A percentile compares a stretch with the other conserved stretches of the same genome.
These are phyloP conservation scores for Drosophila acutilabella DNA, from an alignment of 2,888 invertebrate species.

Conservation along the genomic window DNA sequence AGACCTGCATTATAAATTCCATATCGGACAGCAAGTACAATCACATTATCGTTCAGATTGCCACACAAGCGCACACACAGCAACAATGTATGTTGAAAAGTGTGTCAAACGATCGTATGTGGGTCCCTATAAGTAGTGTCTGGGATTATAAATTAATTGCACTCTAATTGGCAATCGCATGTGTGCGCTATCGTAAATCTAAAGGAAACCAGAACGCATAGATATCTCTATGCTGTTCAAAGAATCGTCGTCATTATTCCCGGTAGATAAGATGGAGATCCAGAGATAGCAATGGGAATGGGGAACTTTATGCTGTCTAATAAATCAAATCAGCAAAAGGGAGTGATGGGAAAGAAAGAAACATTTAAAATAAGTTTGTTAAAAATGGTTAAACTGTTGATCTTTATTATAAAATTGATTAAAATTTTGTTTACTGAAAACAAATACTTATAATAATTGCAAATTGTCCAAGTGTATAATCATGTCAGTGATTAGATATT, in stretches of 20 bases:
- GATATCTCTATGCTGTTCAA: slow-evolving; percentile 13
- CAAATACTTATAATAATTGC: background rate
- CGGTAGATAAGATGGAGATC: slow-evolving; percentile 9
- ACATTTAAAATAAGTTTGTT: too few species aligned
- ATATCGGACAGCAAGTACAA: slow-evolving; percentile 57
- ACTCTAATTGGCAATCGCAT: slow-evolving; percentile 73
- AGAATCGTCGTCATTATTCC: slow-evolving; percentile 24
- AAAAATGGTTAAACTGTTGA: too few species aligned
- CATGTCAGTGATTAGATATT: slow-evolving; percentile 1
- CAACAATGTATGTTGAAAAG: slow-evolving; percentile 54
- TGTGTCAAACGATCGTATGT: slow-evolving; percentile 65
- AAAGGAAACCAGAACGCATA: slow-evolving; percentile 28
- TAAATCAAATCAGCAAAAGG: background rate
- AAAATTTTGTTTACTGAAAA: background rate
- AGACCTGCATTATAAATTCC: slow-evolving; percentile 52
- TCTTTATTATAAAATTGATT: background rate
- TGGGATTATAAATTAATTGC: slow-evolving; percentile 79
- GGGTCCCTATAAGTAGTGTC: slow-evolving; percentile 46
- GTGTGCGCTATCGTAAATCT: slow-evolving; percentile 63
- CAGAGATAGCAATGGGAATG: background rate
- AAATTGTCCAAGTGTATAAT: background rate
- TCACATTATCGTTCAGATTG: slow-evolving; percentile 55
- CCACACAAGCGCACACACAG: slow-evolving; percentile 8
- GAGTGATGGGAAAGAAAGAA: too few species aligned
- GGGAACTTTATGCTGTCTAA: background rate